Evolutionary conservation across 2,888 invertebrate genomes (phyloP).

Genomic region (Watsonalla binaria): DNA sequence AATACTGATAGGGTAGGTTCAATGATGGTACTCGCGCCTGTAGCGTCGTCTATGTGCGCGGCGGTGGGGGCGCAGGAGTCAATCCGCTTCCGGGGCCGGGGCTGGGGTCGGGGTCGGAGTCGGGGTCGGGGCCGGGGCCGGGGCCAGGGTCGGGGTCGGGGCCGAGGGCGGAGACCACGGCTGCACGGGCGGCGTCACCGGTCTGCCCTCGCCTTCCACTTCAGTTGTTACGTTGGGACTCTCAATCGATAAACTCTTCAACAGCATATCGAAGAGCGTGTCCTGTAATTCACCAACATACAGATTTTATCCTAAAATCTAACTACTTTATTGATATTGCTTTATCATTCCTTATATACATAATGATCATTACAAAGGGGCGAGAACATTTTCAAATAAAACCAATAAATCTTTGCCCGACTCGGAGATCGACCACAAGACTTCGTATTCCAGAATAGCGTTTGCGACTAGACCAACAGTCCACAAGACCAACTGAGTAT

Average conservation of each 20-base stretch:
- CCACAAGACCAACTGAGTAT: no score
- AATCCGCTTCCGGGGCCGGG: slow-evolving; percentile 16
- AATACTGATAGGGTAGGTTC: not conserved
- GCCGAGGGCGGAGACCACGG: slow-evolving; percentile 52
- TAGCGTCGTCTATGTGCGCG: slow-evolving; percentile 16
- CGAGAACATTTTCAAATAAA: no score
- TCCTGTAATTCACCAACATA: slow-evolving; percentile 40
- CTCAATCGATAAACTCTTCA: slow-evolving; percentile 60
- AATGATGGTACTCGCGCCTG: slow-evolving; percentile 40
- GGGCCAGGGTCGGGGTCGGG: slow-evolving; percentile 10
- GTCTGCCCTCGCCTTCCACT: slow-evolving; percentile 26
- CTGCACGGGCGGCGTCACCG: slow-evolving; percentile 53
- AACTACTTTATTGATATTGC: no score
- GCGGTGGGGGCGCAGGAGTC: slow-evolving; percentile 18
- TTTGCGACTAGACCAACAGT: no score
- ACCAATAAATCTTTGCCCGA: no score
- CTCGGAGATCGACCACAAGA: no score
- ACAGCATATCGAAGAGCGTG: slow-evolving; percentile 65
- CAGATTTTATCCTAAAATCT: not conserved
- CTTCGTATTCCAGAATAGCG: no score
- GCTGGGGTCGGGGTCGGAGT: slow-evolving; percentile 11
- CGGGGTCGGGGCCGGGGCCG: slow-evolving; percentile 11
- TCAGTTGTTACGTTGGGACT: slow-evolving; percentile 14
- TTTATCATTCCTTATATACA: no score
- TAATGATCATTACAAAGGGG: no score